These are phyloP conservation scores for Ginglymostoma cirratum DNA, from an alignment of 2,113 vertebrate species.

Conservation along the genomic window DNA sequence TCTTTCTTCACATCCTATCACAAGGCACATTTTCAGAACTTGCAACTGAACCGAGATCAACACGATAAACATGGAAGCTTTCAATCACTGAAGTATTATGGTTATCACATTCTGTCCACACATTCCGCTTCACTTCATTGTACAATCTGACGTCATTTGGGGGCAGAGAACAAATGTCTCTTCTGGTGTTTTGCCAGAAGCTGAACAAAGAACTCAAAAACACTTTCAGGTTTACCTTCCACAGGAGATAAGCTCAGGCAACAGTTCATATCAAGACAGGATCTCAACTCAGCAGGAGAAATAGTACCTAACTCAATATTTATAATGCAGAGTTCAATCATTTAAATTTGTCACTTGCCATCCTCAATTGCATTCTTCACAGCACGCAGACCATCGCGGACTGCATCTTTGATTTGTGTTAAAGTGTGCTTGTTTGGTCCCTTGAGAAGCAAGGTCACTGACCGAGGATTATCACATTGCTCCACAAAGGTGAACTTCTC, in stretches of 20 bases:
- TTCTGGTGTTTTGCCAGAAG: no score
- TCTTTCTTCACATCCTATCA: background rate
- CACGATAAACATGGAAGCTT: background rate
- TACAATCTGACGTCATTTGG: background rate
- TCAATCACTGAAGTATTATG: background rate
- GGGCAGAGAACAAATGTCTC: no score
- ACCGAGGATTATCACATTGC: slow-evolving; percentile 87
- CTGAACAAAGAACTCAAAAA: no score
- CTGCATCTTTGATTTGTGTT: slow-evolving; percentile 89
- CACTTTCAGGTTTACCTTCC: background rate
- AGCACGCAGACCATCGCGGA: slow-evolving; percentile 84
- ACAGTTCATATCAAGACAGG: background rate
- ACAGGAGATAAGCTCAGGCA: background rate
- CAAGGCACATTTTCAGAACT: background rate
- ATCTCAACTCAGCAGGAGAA: background rate
- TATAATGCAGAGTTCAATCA: background rate
- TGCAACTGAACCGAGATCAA: background rate
- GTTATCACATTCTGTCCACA: background rate
- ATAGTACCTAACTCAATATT: background rate
- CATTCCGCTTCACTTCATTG: background rate
- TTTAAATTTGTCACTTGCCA: slow-evolving; percentile 56
- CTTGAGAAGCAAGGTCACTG: slow-evolving; percentile 83
- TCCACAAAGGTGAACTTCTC: slow-evolving; percentile 95
- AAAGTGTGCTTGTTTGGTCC: slow-evolving; percentile 94
- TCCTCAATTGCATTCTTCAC: slow-evolving; percentile 98